Evolutionary conservation across 1,140 invertebrate species (phyloP).

Genomic region (Phymastichus coffea): DNA sequence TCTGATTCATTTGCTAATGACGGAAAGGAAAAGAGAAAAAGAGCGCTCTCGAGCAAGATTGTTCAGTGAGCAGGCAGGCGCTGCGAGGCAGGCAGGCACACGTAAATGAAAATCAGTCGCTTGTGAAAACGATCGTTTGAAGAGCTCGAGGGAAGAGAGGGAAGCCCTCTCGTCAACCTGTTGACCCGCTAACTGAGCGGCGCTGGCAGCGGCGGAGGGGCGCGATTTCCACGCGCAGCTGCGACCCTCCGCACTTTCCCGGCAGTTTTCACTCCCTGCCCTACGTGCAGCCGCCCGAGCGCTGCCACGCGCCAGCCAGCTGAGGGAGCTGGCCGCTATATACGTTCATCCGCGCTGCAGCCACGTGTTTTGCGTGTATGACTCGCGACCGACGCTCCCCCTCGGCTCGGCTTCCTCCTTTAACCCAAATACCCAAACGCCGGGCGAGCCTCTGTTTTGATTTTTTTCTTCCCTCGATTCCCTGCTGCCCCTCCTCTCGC

Average conservation of each 20-base stretch:
- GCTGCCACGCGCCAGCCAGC: neutral
- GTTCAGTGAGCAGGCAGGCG: no score
- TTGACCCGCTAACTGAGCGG: conserved; percentile 19
- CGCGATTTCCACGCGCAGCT: neutral
- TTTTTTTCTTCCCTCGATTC: neutral
- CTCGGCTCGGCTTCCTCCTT: conserved; percentile 19
- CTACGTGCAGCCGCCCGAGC: neutral
- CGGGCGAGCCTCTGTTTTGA: conserved; percentile 1
- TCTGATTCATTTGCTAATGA: no score
- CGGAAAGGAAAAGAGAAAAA: no score
- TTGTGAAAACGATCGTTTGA: conserved; percentile 22
- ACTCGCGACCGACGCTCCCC: conserved; percentile 19
- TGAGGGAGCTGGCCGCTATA: neutral
- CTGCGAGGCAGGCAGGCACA: no score
- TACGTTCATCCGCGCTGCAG: neutral
- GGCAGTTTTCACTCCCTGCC: conserved; percentile 20
- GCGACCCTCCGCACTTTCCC: neutral
- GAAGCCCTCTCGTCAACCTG: no score
- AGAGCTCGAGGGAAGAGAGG: no score
- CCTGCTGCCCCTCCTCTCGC: neutral
- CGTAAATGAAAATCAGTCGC: conserved; percentile 10
- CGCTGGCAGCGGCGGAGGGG: neutral
- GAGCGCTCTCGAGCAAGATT: no score
- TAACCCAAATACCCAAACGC: conserved; percentile 42
- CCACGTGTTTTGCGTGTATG: conserved; percentile 26